Base-by-base conservation (phyloP, 2,113 vertebrate genomes). In the Halcyon malimbica region DNA sequence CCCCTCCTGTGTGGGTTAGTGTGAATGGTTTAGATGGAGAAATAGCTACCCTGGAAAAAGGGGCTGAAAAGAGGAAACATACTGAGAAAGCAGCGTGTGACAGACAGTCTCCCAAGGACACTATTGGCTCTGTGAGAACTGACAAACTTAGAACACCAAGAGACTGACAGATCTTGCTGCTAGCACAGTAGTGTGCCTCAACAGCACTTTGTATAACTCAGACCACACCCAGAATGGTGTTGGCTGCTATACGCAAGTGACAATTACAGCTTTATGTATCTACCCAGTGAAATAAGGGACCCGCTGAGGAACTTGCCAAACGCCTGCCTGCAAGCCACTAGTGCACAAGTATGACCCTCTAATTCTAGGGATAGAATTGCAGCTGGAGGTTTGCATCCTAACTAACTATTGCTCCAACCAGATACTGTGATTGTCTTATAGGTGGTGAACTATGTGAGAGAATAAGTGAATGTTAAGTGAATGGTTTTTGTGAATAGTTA, bases 161-260 rank as follows among this genome's bases (percentile, higher is more conserved):
- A 60, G 23, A 48, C 50, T 37, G 59, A 17, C 64, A 13, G 67
- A 17, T 54, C 57, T 69, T 69, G 54, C 39, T 37, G 65, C 44
- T 37, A 26, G 33, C 33, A 21, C 0, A 0, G 29, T 13, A 23
- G 39, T 1, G 1, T 51, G 31, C 51, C 51, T 51, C 60, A 39
- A 0, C 25, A 20, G 7, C 6, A 13, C 37, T 37, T 24, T 41
- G 18, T 13, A 1, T 54, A 80, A 68, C 59, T 76, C 35, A 4
- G 50, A 46, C 35, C 41, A 10, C 54, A 41, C 14, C 26, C 41
- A 33, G 28, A 44, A 26, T 13, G 28, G 29, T 50, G 24, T 33
- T 89, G 33, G 54, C 42, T 48, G 73, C 50, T 84, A 2, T 15
- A 48, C 12, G 37, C 44, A 93, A 65, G 78, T 29, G 28, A 57